Base-by-base conservation (phyloP, 2,797 vertebrate genomes). In the Paratrypauchen microcephalus region DNA sequence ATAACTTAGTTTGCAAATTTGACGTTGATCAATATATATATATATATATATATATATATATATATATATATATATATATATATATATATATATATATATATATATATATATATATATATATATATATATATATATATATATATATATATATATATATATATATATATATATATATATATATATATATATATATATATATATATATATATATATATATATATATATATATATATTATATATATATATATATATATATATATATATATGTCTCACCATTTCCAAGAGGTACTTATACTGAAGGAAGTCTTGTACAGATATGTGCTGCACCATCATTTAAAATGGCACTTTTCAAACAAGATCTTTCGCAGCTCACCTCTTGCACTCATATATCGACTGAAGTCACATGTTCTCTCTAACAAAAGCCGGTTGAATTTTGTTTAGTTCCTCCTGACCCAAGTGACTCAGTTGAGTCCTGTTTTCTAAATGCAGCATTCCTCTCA, bases 361-460 rank as follows among this genome's bases (percentile, higher is more conserved):
- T 68, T 84, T 82, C 72, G 79, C 45, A 79, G 81, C 85, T 83
- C 74, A 80, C 73, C 69, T 71, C 69, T 78, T 77, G 13, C 13
- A 2, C 59, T 57, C 60, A 74, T 65, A 19, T 54, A 75, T 62
- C 70, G 83, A 70, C 60, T 78, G 41, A 73, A 87, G 83, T 81
- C 78, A 45, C 58, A 69, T 56, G 69, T 77, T 57, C 57, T 19
- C 39, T 77, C 72, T 15, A 24, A 85, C 75, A 82, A 83, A 76
- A 21, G 68, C 70, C n/a, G 74, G 65, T 63, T 77, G 75, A 66
- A 82, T 81, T 28, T 63, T 62, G 60, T 72, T 71, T 65, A 48
- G 62, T 64, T 48, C 39, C 13, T 65, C 39, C 71, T 73, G 55
- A 70, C 73, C 70, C 41, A 60, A 62, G 60, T 80, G 81, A 81